Percentiles rank a stretch among this genome's conserved stretches.
Conservation (phyloP, 2,113 vertebrate species). For the Dipodomys ordii region DNA sequence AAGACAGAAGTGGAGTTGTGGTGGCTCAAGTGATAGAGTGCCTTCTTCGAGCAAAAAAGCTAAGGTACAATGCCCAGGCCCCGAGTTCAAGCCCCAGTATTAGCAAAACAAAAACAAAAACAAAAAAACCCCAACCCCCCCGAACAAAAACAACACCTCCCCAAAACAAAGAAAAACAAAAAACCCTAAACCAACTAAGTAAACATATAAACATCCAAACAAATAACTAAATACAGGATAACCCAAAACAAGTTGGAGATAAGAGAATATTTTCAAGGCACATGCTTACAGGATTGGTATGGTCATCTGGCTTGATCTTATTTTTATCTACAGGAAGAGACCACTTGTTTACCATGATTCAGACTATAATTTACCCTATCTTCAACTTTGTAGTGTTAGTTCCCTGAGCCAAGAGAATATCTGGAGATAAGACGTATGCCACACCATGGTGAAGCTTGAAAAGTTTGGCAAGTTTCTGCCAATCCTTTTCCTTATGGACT, state of each 20-base stretch:
- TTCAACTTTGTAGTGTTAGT: background rate
- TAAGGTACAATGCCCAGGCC: too few species aligned
- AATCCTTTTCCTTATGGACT: background rate
- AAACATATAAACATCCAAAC: too few species aligned
- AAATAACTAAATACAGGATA: too few species aligned
- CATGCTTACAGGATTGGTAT: background rate
- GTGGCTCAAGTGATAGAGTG: too few species aligned
- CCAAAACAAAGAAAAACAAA: too few species aligned
- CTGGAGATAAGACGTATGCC: background rate
- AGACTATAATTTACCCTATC: background rate
- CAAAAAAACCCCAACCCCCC: too few species aligned
- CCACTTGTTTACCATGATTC: background rate
- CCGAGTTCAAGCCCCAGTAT: too few species aligned
- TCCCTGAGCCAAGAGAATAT: background rate
- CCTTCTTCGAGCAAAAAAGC: too few species aligned
- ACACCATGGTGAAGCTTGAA: background rate
- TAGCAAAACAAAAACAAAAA: too few species aligned
- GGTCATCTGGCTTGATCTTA: background rate
- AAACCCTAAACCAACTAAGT: too few species aligned
- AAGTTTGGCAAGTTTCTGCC: background rate
- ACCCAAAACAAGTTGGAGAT: background rate
- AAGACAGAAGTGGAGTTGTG: too few species aligned
- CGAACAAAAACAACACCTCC: too few species aligned
- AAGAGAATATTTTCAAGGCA: background rate
- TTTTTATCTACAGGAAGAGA: background rate